These are phyloP conservation scores for Numenius arquata DNA, from an alignment of 2,113 vertebrate species.

Conservation along the genomic window DNA sequence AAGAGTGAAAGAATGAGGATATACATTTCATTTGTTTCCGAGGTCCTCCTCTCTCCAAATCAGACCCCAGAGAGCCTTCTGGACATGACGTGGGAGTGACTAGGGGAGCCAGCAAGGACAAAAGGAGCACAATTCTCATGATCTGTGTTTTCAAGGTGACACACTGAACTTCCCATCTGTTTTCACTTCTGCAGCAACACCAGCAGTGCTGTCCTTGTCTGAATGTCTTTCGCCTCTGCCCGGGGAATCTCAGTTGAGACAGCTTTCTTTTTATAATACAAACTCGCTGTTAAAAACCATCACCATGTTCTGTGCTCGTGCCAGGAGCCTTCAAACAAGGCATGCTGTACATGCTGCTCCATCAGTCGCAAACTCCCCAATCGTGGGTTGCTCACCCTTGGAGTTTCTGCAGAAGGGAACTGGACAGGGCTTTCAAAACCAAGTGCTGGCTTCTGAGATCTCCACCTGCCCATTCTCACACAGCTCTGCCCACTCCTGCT, in stretches of 20 bases:
- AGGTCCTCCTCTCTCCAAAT: background rate
- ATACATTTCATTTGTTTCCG: background rate
- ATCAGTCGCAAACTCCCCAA: rapidly evolving
- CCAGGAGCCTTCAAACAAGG: conserved; percentile 42
- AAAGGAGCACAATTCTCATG: background rate
- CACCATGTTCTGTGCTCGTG: background rate
- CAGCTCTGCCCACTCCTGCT: background rate
- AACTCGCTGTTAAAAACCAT: background rate
- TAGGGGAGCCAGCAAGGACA: background rate
- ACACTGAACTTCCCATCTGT: conserved; percentile 53
- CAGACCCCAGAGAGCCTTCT: background rate
- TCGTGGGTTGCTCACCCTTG: background rate
- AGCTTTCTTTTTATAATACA: conserved; percentile 23
- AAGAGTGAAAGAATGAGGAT: background rate
- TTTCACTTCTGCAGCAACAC: conserved; percentile 28
- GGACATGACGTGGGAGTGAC: background rate
- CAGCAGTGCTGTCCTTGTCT: background rate
- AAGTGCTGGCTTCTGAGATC: background rate
- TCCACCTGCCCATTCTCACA: background rate
- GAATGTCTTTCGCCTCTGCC: conserved; percentile 35
- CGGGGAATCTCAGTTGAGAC: conserved; percentile 44
- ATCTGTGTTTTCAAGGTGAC: conserved; percentile 52
- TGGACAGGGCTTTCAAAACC: background rate
- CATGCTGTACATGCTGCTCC: background rate
- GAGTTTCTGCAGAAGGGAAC: background rate